Base-by-base conservation (phyloP, 2,888 invertebrate species). In the Melitaea athalia region DNA sequence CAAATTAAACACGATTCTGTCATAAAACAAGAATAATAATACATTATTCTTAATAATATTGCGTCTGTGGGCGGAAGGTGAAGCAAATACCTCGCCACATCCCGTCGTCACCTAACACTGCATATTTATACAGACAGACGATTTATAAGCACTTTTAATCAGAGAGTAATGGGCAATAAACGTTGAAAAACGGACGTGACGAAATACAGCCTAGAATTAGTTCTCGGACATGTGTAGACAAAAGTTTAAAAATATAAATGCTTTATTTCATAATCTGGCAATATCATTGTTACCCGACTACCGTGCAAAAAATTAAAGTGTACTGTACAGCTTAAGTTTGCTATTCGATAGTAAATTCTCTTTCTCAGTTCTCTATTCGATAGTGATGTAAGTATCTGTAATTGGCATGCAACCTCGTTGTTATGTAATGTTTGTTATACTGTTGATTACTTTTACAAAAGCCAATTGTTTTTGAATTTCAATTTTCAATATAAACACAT, bases 11-110 rank as follows among this genome's bases (percentile, higher is more conserved):
- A 76, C 72, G 75, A 75, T 76, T 72, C 71, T 78, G 80, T 83
- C 83, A 80, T 83, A 83, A 82, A 82, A 82, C 76, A 77, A 74
- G 79, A 81, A 78, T 81, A 82, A 83, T 82, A 79, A 78, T 73
- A 74, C 74, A 75, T 77, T 78, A 74, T 74, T 77, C 71, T 73
- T 76, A 72, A 75, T 72, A 76, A 72, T 71, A 77, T 76, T 74
- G 24, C 17, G 52, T 24, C 71, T 73, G 78, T 77, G 75, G 78
- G 78, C 74, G 78, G 74, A 65, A 68, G 73, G 69, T 70, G 76
- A 71, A 77, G n/a, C 76, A 74, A 74, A 75, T 75, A 74, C 70
- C 73, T 47, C 66, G 52, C 66, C 74, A 78, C 76, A 70, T 71
- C 69, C 68, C 74, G 78, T 73, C 77, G 75, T 74, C 76, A 73